phyloP scores from a whole-genome alignment of 2,113 vertebrate genomes.

The Pseudolaguvia tuberculata region DNA sequence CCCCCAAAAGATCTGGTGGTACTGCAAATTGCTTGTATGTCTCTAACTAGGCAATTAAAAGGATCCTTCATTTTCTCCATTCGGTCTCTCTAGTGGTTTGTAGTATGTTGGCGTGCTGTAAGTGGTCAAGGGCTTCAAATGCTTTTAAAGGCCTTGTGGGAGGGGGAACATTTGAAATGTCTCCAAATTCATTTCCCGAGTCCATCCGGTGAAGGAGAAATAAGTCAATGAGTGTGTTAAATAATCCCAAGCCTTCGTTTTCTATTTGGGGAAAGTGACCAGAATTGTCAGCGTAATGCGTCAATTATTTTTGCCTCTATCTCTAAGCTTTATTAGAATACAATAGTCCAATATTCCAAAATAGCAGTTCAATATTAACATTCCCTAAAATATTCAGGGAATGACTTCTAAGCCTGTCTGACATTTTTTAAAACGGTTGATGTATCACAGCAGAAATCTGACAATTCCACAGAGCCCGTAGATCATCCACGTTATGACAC shows the following conservation, averaged over 20 bases:
- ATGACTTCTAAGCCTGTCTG: not conserved
- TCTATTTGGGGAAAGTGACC: slow-evolving; percentile 12
- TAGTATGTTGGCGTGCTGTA: not conserved
- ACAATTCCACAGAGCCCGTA: not conserved
- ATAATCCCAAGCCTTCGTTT: not conserved
- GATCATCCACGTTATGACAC: slow-evolving; percentile 12
- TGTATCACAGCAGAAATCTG: not conserved
- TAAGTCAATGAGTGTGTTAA: slow-evolving; percentile 18
- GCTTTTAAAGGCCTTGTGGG: slow-evolving; percentile 5
- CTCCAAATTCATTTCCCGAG: slow-evolving; percentile 20
- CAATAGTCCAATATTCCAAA: too few species aligned
- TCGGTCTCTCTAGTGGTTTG: slow-evolving; percentile 24
- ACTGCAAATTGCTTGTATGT: slow-evolving; percentile 21
- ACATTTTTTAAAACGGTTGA: not conserved
- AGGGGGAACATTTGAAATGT: not conserved
- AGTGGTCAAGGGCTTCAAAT: slow-evolving; percentile 11
- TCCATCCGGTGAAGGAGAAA: slow-evolving; percentile 23
- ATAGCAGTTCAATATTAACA: too few species aligned
- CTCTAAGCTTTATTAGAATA: too few species aligned
- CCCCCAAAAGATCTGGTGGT: slow-evolving; percentile 5
- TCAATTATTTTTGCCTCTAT: not conserved
- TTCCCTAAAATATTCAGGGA: too few species aligned
- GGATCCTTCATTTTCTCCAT: slow-evolving; percentile 15
- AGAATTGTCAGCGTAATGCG: not conserved
- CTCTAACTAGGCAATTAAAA: slow-evolving; percentile 18